Percentiles rank a stretch among this genome's conserved stretches.
These are phyloP conservation scores for Pterocles burchelli DNA, from an alignment of 2,113 vertebrate species.

Conservation along the genomic window DNA sequence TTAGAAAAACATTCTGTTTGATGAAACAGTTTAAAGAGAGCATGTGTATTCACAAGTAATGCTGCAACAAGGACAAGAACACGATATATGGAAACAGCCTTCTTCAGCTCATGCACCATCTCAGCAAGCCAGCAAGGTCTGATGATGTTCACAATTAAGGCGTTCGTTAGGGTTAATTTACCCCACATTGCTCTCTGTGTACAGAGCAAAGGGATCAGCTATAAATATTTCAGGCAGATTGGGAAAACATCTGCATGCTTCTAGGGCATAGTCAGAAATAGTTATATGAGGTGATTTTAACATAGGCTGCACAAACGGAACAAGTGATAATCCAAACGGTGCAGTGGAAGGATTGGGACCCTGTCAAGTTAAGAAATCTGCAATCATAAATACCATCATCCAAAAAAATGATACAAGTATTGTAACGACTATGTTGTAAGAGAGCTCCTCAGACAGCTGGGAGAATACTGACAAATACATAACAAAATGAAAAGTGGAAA, in stretches of 20 bases:
- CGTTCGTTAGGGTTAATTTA: slow-evolving; percentile 28
- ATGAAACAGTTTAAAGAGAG: neutral
- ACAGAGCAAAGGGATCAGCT: slow-evolving; percentile 55
- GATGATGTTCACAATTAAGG: slow-evolving; percentile 12
- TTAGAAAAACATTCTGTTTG: neutral
- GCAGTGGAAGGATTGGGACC: neutral
- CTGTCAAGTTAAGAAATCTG: neutral
- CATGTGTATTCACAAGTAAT: neutral
- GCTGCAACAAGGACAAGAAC: neutral
- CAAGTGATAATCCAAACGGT: neutral
- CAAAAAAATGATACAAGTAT: neutral
- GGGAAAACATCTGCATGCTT: slow-evolving; percentile 70
- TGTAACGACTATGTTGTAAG: neutral
- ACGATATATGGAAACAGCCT: neutral
- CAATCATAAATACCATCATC: neutral
- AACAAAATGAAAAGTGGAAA: neutral
- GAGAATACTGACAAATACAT: neutral
- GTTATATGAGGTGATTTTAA: slow-evolving; percentile 35
- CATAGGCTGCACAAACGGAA: slow-evolving; percentile 10
- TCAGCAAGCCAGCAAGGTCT: neutral
- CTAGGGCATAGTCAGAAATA: slow-evolving; percentile 40
- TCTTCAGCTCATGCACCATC: neutral
- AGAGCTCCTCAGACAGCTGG: neutral
- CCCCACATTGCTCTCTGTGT: slow-evolving; percentile 13
- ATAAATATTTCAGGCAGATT: slow-evolving; percentile 47